Conservation (phyloP, 2,888 invertebrate species). For the Criorhina ranunculi region DNA sequence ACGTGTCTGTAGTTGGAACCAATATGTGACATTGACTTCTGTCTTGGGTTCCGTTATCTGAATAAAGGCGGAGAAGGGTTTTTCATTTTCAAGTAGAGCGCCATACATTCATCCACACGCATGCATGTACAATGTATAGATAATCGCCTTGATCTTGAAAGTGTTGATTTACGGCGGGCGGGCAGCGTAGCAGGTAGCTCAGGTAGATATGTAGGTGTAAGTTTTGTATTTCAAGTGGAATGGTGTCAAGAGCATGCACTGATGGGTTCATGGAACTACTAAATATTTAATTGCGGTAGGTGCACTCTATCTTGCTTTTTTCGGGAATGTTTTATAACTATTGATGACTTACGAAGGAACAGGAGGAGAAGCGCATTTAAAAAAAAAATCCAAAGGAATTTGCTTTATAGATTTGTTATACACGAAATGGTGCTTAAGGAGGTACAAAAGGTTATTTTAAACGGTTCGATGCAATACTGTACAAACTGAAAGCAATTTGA, state of each 20-base stretch:
- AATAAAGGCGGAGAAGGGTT: constrained; percentile 10
- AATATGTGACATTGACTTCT: constrained; percentile 55
- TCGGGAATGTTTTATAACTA: not conserved
- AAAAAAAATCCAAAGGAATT: no score
- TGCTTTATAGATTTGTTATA: no score
- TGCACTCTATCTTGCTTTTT: not conserved
- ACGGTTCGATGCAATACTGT: no score
- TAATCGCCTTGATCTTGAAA: constrained; percentile 70
- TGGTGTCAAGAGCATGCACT: constrained; percentile 31
- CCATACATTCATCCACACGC: not conserved
- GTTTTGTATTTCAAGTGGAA: constrained; percentile 21
- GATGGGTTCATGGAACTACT: constrained; percentile 43
- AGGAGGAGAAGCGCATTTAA: not conserved
- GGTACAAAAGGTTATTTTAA: no score
- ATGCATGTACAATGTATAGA: constrained; percentile 30
- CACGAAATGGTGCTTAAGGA: no score
- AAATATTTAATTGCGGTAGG: constrained; percentile 44
- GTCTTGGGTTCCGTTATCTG: constrained; percentile 66
- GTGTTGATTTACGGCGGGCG: constrained; percentile 45
- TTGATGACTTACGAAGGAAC: not conserved
- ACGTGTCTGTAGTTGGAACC: not conserved
- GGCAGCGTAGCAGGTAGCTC: constrained; percentile 23
- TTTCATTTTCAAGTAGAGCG: constrained; percentile 30
- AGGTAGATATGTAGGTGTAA: not conserved
- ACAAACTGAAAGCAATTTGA: no score